Conservation (phyloP, 2,797 vertebrate species). For the Catharus ustulatus region DNA sequence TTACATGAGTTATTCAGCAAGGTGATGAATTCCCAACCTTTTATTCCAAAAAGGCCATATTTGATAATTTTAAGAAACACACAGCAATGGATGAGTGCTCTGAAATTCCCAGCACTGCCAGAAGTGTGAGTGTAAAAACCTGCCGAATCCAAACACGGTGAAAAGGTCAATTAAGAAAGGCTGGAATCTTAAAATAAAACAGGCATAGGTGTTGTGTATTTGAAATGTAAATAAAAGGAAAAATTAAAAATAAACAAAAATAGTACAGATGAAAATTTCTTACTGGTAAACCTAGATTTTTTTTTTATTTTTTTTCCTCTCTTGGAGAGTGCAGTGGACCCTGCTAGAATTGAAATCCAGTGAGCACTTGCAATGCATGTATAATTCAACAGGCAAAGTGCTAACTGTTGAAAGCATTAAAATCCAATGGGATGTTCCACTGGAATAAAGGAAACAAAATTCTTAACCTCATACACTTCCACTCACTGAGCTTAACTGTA, state of each 20-base stretch:
- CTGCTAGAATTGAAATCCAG: not conserved
- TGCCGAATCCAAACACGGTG: not conserved
- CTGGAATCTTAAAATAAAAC: not conserved
- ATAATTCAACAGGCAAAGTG: not conserved
- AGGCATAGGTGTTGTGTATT: not conserved
- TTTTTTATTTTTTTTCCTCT: not conserved
- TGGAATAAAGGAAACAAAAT: not conserved
- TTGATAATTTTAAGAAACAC: not conserved
- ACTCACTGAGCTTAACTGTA: not conserved
- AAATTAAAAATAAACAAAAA: not conserved
- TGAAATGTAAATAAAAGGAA: not conserved
- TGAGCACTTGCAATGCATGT: not conserved
- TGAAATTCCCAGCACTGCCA: not conserved
- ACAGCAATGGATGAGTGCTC: fast-evolving
- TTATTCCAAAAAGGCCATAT: not conserved
- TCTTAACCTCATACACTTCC: not conserved
- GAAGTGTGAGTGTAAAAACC: not conserved
- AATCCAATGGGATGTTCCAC: not conserved
- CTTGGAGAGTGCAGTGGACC: not conserved
- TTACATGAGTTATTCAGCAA: not conserved
- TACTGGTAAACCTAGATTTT: not conserved
- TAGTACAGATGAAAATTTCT: not conserved
- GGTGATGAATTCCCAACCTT: not conserved
- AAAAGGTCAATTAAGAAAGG: slow-evolving; percentile 5
- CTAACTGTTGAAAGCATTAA: not conserved